These are phyloP conservation scores for Drosophila atripex DNA, from an alignment of 2,888 invertebrate genomes.

Conservation along the genomic window DNA sequence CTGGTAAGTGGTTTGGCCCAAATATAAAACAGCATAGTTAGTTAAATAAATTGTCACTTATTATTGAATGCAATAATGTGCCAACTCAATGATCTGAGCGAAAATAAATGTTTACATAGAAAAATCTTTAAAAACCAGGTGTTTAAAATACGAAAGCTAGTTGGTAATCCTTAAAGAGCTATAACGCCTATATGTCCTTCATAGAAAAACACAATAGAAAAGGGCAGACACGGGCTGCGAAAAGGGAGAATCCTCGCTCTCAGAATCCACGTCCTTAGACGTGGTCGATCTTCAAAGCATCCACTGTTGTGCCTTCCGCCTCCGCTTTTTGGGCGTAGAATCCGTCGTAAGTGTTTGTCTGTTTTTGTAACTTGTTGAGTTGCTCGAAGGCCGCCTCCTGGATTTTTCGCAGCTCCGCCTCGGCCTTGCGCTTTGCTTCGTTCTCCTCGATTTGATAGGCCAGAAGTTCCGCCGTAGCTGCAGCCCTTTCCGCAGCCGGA, in stretches of 20 bases:
- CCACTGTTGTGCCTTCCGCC: conserved; percentile 46
- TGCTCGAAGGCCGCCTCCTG: conserved; percentile 78
- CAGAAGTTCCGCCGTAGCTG: conserved; percentile 75
- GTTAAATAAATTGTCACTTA: conserved; percentile 14
- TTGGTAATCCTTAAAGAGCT: conserved; percentile 32
- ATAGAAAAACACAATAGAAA: conserved; percentile 33
- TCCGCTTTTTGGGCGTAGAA: conserved; percentile 65
- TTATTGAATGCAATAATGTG: conserved; percentile 28
- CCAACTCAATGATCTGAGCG: conserved; percentile 25
- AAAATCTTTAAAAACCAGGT: conserved; percentile 3
- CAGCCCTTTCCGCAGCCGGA: conserved; percentile 68
- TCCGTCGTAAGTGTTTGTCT: conserved; percentile 55
- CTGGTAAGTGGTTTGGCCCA: too few species aligned
- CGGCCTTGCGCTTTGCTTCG: conserved; percentile 69
- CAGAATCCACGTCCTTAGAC: conserved; percentile 36
- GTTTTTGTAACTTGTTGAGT: conserved; percentile 60
- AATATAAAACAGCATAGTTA: not conserved
- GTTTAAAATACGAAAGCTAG: conserved; percentile 22
- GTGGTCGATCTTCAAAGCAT: conserved; percentile 65
- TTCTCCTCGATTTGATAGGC: conserved; percentile 74
- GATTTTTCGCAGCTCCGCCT: conserved; percentile 65
- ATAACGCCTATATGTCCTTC: conserved; percentile 40
- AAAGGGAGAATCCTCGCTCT: not conserved
- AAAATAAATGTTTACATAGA: conserved; percentile 16
- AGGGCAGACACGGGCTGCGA: conserved; percentile 1